Evolutionary conservation across 1,140 invertebrate species (phyloP).

Genomic region (Capitella teleta): DNA sequence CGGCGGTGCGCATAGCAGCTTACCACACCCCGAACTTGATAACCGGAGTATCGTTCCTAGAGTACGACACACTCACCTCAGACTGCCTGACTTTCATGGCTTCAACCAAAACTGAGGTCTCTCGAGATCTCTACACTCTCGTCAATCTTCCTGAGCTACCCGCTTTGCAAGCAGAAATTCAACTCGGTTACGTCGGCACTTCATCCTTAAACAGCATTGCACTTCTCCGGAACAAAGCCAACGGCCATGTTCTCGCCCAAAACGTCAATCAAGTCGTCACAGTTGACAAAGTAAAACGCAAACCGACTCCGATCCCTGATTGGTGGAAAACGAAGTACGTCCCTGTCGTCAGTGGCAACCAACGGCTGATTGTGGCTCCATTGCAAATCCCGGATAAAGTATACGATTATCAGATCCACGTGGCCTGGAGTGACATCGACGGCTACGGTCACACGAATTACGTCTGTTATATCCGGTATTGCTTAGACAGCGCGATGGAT

Average conservation of each 20-base stretch:
- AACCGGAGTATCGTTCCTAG: neutral
- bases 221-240: neutral
- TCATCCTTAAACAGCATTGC: slow-evolving; percentile 12
- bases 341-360: neutral
- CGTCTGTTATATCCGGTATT: slow-evolving; percentile 13
- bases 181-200: slow-evolving; percentile 13
- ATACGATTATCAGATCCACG: neutral
- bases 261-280: slow-evolving; percentile 14
- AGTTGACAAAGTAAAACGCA: slow-evolving; percentile 12
- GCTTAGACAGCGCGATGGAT: slow-evolving; percentile 13
- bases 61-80: slow-evolving; percentile 9
- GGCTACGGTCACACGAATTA: slow-evolving; percentile 15
- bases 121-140: neutral
- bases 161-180: neutral
- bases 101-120: slow-evolving; percentile 1
- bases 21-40: neutral
- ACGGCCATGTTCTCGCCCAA: slow-evolving; percentile 2
- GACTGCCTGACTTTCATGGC: slow-evolving; percentile 8
- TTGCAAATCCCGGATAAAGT: neutral
- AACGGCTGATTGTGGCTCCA: slow-evolving; percentile 6
- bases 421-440: slow-evolving; percentile 13
- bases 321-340: slow-evolving; percentile 18
- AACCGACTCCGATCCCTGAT: slow-evolving; percentile 15
- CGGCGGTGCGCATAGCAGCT: neutral
- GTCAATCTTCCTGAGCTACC: neutral